phyloP scores from a whole-genome alignment of 2,113 vertebrate species.

The Sylvilagus bachmani region DNA sequence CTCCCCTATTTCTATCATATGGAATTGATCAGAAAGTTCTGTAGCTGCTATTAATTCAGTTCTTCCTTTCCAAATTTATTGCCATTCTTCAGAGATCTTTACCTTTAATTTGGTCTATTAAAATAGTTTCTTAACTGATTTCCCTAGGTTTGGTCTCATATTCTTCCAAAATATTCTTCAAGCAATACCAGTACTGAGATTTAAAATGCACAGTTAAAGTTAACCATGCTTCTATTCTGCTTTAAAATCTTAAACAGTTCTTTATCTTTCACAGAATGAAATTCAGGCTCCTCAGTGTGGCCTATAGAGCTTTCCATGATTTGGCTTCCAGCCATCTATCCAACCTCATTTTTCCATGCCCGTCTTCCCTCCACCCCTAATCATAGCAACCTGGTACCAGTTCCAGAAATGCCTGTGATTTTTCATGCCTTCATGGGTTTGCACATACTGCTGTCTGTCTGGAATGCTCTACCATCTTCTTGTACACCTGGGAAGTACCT shows the following conservation, averaged over 20 bases:
- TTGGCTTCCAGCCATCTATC: not conserved
- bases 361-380: not conserved
- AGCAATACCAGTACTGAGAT: not conserved
- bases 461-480: not conserved
- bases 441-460: not conserved
- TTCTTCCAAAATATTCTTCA: conserved; percentile 29
- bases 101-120: conserved; percentile 24
- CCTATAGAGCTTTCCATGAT: not conserved
- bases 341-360: not conserved
- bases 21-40: conserved; percentile 39
- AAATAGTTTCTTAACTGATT: conserved; percentile 54
- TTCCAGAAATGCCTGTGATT: not conserved
- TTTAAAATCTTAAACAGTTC: conserved; percentile 32
- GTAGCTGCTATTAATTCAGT: conserved; percentile 18
- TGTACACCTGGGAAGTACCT: not conserved
- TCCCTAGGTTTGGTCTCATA: conserved; percentile 57
- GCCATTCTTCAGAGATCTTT: not conserved
- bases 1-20: not conserved
- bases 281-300: not conserved
- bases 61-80: conserved; percentile 19
- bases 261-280: conserved; percentile 21
- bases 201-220: conserved; percentile 55
- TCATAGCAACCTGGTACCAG: not conserved
- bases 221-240: not conserved
- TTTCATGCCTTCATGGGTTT: not conserved